A percentile compares a stretch with the other conserved stretches of the same genome.
These are phyloP conservation scores for Coelopa pilipes DNA, from an alignment of 2,888 invertebrate species.

Conservation along the genomic window DNA sequence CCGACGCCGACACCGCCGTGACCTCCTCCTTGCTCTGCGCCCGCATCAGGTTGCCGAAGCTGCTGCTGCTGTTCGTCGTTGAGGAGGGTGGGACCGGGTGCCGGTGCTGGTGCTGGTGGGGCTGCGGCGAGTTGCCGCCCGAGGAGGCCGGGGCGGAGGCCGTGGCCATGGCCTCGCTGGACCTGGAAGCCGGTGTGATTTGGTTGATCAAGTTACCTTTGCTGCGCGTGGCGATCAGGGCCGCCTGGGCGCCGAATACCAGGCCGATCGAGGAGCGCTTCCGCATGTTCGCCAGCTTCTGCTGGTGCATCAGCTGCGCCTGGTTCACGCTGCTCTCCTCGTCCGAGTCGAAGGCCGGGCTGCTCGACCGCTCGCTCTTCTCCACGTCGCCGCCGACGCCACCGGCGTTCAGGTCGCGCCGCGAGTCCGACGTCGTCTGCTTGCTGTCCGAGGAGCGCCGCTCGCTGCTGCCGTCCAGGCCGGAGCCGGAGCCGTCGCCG, in stretches of 20 bases:
- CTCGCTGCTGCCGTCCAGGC: conserved; percentile 39
- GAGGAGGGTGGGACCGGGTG: too few species aligned
- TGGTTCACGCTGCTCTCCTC: conserved; percentile 81
- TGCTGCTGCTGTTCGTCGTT: too few species aligned
- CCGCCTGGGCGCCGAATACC: conserved; percentile 66
- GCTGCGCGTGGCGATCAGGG: conserved; percentile 63
- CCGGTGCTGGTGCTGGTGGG: not conserved
- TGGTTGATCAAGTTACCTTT: conserved; percentile 59
- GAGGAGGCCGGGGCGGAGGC: conserved; percentile 23
- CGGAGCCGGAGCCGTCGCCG: not conserved
- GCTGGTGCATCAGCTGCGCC: conserved; percentile 64
- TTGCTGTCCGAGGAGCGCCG: conserved; percentile 57
- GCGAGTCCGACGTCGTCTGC: conserved; percentile 51
- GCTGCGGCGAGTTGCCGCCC: conserved; percentile 45
- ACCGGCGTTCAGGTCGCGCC: conserved; percentile 50
- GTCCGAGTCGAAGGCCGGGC: conserved; percentile 94
- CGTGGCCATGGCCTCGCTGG: conserved; percentile 56
- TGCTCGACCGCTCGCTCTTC: conserved; percentile 86
- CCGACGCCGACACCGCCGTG: conserved; percentile 74
- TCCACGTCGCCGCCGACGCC: conserved; percentile 69
- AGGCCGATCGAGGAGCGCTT: conserved; percentile 67
- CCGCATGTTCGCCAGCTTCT: conserved; percentile 60
- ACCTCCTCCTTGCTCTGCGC: conserved; percentile 63
- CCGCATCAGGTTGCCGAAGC: conserved; percentile 48
- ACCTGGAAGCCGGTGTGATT: conserved; percentile 59